A percentile compares a stretch with the other conserved stretches of the same genome.
Conservation (phyloP, 2,113 vertebrate genomes). For the Spea multiplicata region DNA sequence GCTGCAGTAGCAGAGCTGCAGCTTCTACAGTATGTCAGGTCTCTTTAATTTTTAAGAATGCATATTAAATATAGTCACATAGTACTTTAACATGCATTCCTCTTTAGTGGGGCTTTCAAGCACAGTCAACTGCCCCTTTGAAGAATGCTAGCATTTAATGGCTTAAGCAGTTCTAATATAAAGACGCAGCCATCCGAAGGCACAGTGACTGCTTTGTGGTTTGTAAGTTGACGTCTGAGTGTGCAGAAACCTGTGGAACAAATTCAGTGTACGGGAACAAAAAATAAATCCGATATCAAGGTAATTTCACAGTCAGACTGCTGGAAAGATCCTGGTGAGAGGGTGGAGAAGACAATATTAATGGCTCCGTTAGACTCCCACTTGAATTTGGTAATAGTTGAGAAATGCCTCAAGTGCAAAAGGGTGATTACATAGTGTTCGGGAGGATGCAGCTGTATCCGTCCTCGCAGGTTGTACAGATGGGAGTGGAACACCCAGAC, state of each 20-base stretch:
- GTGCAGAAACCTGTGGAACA: slow-evolving; percentile 41
- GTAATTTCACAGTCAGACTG: slow-evolving; percentile 30
- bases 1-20: too few relatives aligned
- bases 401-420: slow-evolving; percentile 36
- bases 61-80: too few relatives aligned
- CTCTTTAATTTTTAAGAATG: too few relatives aligned
- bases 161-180: neutral
- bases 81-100: too few relatives aligned
- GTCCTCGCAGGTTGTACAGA: slow-evolving; percentile 40
- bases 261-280: slow-evolving; percentile 30
- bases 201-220: slow-evolving; percentile 28
- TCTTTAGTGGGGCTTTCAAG: too few relatives aligned
- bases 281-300: slow-evolving; percentile 47
- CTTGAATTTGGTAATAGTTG: slow-evolving; percentile 21
- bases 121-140: too few relatives aligned
- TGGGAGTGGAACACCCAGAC: slow-evolving; percentile 29
- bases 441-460: slow-evolving; percentile 46
- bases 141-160: neutral
- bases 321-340: slow-evolving; percentile 32
- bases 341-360: slow-evolving; percentile 24
- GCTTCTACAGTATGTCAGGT: too few relatives aligned
- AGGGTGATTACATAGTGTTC: slow-evolving; percentile 30
- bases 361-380: slow-evolving; percentile 14
- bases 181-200: slow-evolving; percentile 27
- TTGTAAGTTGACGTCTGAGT: slow-evolving; percentile 31